These are phyloP conservation scores for Campylorhamphus procurvoides DNA, from an alignment of 2,113 vertebrate species.

Conservation along the genomic window DNA sequence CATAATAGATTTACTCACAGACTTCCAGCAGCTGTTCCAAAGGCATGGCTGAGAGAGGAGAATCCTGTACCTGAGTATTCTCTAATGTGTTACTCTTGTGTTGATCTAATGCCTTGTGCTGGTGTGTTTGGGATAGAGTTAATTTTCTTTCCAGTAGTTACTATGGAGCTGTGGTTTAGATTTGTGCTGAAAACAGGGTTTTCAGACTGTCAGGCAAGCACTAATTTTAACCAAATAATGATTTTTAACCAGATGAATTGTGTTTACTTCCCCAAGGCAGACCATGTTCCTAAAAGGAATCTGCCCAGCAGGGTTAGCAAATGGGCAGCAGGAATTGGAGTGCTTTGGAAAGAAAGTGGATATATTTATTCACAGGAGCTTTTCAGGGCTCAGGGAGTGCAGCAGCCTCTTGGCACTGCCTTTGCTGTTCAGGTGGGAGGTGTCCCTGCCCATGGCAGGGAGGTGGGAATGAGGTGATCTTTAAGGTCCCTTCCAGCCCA, in stretches of 20 bases:
- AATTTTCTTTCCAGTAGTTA: neutral
- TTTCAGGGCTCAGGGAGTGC: neutral
- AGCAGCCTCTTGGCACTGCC: neutral
- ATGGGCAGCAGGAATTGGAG: accelerated
- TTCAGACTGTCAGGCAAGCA: neutral
- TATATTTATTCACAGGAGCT: neutral
- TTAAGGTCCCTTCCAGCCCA: neutral
- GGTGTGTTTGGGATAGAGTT: neutral
- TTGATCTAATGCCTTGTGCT: neutral
- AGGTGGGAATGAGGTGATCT: neutral
- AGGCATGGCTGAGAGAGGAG: neutral
- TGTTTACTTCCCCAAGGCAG: neutral
- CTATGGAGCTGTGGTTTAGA: neutral
- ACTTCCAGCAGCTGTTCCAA: neutral
- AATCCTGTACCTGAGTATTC: neutral
- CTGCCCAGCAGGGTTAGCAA: neutral
- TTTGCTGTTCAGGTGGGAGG: neutral
- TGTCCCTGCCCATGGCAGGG: neutral
- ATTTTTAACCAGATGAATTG: neutral
- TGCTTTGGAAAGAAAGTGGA: neutral
- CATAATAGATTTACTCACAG: neutral
- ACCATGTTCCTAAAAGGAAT: neutral
- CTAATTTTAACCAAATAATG: neutral
- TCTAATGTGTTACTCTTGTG: neutral
- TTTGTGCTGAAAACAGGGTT: neutral